Percentiles rank a stretch among this genome's conserved stretches.
Conservation (phyloP, 2,797 vertebrate species). For the Eulemur albifrons region DNA sequence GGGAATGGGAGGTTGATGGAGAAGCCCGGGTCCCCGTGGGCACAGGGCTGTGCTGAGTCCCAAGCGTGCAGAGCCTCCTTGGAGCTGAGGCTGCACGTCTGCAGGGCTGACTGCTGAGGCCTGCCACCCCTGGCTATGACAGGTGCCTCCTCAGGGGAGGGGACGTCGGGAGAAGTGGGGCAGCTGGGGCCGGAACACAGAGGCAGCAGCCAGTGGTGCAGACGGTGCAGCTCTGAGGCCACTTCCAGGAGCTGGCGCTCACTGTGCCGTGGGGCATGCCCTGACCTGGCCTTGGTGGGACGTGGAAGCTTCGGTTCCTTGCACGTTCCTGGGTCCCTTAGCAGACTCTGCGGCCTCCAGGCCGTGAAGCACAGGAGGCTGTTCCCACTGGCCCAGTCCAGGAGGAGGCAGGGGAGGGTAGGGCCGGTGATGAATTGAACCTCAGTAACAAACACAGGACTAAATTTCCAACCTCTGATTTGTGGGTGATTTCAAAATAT, state of each 20-base stretch:
- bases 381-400: background rate
- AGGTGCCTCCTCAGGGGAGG: background rate
- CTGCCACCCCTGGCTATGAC: background rate
- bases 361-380: background rate
- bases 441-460: background rate
- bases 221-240: background rate
- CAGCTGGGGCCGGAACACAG: background rate
- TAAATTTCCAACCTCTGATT: background rate
- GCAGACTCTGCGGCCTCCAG: background rate
- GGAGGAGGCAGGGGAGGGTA: background rate
- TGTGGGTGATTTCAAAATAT: background rate
- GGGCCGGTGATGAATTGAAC: background rate
- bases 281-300: background rate
- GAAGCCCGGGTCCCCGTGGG: background rate
- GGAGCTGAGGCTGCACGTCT: background rate
- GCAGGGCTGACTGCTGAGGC: no score
- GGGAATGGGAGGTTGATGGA: background rate
- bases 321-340: background rate
- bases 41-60: background rate
- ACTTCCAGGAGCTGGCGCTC: rapidly evolving
- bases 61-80: background rate
- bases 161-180: background rate
- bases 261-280: background rate
- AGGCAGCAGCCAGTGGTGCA: no score
- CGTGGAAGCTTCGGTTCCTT: background rate